Percentiles rank a stretch among this genome's conserved stretches.
Conservation (phyloP, 2,888 invertebrate species). For the Acleris holmiana region DNA sequence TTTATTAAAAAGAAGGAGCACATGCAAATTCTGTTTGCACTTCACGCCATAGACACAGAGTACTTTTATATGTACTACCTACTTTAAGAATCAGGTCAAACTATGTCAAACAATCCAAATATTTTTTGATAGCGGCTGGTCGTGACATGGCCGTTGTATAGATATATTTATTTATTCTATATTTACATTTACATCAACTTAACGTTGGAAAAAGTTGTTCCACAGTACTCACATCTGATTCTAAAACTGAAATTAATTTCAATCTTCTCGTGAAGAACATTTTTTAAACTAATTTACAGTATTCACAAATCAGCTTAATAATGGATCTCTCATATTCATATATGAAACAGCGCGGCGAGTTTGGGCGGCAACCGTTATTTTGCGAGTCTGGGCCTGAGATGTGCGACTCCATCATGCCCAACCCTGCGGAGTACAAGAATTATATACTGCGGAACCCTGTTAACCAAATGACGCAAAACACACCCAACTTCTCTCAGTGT, state of each 20-base stretch:
- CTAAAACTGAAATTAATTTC: too few relatives aligned
- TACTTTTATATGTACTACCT: too few relatives aligned
- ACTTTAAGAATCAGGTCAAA: neutral
- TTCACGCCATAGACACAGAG: too few relatives aligned
- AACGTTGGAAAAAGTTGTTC: too few relatives aligned
- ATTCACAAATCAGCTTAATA: neutral
- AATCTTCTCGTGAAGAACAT: too few relatives aligned
- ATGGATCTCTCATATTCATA: slow-evolving; percentile 71
- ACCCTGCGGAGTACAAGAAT: slow-evolving; percentile 58
- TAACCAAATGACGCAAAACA: slow-evolving; percentile 74
- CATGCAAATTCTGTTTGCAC: too few relatives aligned
- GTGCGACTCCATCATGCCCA: slow-evolving; percentile 66
- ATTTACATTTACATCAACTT: too few relatives aligned
- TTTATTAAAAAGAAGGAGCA: too few relatives aligned
- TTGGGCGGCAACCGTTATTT: slow-evolving; percentile 80
- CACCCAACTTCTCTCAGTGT: slow-evolving; percentile 66
- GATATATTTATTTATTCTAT: too few relatives aligned
- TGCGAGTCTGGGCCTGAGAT: slow-evolving; percentile 71
- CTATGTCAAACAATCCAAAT: neutral
- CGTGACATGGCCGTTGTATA: too few relatives aligned
- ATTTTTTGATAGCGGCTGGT: neutral
- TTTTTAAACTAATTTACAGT: too few relatives aligned
- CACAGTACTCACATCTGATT: too few relatives aligned
- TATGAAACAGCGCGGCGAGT: slow-evolving; percentile 68
- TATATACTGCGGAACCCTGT: slow-evolving; percentile 83